A percentile compares a stretch with the other conserved stretches of the same genome.
phyloP scores from a whole-genome alignment of 1,140 invertebrate species.

The Zaprionus camerounensis region DNA sequence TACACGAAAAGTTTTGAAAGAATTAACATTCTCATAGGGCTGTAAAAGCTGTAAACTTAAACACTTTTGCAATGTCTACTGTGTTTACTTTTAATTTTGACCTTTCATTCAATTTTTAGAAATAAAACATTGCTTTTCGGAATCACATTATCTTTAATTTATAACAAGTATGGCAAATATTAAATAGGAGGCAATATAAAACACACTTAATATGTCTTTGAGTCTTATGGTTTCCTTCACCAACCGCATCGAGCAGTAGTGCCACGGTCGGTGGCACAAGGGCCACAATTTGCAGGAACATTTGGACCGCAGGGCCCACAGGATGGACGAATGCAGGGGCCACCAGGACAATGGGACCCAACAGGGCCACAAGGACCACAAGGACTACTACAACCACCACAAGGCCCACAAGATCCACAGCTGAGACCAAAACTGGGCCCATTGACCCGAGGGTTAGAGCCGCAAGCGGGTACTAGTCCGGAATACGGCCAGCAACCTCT shows the following conservation, averaged over 20 bases:
- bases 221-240: not conserved
- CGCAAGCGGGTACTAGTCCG: not conserved
- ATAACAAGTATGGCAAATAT: not conserved
- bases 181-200: not conserved
- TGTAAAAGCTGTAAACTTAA: too few species aligned
- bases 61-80: not conserved
- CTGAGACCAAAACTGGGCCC: not conserved
- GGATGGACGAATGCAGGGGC: slow-evolving; percentile 9
- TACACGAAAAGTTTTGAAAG: not conserved
- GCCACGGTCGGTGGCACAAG: slow-evolving; percentile 22
- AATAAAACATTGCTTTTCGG: not conserved
- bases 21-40: not conserved
- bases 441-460: not conserved
- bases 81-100: not conserved
- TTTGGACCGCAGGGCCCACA: slow-evolving; percentile 26
- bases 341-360: slow-evolving; percentile 4
- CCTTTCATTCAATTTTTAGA: not conserved
- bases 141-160: not conserved
- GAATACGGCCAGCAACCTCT: slow-evolving; percentile 3
- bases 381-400: not conserved
- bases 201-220: not conserved
- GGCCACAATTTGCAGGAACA: slow-evolving; percentile 17
- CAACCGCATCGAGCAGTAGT: not conserved
- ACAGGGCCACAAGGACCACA: slow-evolving; percentile 27
- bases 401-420: slow-evolving; percentile 29